phyloP scores from a whole-genome alignment of 2,113 vertebrate genomes.

The Dipodomys merriami region DNA sequence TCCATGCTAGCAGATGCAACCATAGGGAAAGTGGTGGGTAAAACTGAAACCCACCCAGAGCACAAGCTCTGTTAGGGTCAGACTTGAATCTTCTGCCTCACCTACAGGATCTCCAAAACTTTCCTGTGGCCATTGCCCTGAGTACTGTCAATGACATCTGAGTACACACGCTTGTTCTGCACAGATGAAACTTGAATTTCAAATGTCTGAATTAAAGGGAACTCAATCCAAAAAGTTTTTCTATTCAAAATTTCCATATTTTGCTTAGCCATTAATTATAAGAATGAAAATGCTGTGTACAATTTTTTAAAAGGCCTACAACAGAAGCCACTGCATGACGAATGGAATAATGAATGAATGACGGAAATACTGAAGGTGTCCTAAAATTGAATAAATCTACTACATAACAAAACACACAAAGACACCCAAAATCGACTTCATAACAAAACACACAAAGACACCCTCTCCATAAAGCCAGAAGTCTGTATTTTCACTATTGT shows the following conservation, averaged over 20 bases:
- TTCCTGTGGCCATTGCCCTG: not conserved
- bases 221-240: slow-evolving; percentile 5
- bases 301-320: slow-evolving; percentile 29
- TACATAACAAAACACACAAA: too few relatives aligned
- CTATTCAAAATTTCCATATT: not conserved
- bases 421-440: too few relatives aligned
- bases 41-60: not conserved
- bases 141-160: not conserved
- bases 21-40: not conserved
- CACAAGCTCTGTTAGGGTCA: not conserved
- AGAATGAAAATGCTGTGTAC: not conserved
- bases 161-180: not conserved
- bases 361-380: not conserved
- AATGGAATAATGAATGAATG: slow-evolving; percentile 3
- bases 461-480: not conserved
- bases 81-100: not conserved
- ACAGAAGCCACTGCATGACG: not conserved
- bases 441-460: too few relatives aligned
- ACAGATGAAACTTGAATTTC: slow-evolving; percentile 21
- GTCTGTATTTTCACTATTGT: not conserved
- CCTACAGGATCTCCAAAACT: not conserved
- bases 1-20: not conserved
- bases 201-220: slow-evolving; percentile 25
- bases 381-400: too few relatives aligned
- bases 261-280: slow-evolving; percentile 40